phyloP scores from a whole-genome alignment of 2,113 vertebrate species.

The Plectropomus leopardus region DNA sequence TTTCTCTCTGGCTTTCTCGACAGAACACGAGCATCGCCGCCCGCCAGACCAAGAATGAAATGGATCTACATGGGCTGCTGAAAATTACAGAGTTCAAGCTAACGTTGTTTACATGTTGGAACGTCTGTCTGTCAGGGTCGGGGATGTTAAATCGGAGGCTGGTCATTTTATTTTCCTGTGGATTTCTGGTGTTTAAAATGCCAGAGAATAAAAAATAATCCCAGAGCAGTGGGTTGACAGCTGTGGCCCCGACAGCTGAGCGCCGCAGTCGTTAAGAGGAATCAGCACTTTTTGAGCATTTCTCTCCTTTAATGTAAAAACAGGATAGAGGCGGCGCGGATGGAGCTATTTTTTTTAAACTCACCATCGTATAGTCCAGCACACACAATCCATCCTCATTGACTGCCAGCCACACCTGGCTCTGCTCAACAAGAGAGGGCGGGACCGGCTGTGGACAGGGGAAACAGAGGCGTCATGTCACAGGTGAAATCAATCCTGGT shows the following conservation, averaged over 20 bases:
- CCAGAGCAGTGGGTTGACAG: slow-evolving; percentile 59
- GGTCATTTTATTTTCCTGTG: slow-evolving; percentile 62
- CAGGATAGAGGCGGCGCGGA: background rate
- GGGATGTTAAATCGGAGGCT: slow-evolving; percentile 44
- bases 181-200: slow-evolving; percentile 59
- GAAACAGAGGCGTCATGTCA: slow-evolving; percentile 19
- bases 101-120: slow-evolving; percentile 65
- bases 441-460: slow-evolving; percentile 84
- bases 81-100: slow-evolving; percentile 75
- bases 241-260: slow-evolving; percentile 20
- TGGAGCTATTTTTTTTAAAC: slow-evolving; percentile 28
- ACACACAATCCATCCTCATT: slow-evolving; percentile 91
- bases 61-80: slow-evolving; percentile 36
- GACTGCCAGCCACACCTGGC: slow-evolving; percentile 90
- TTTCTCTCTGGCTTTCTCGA: slow-evolving; percentile 17
- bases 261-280: slow-evolving; percentile 17
- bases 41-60: slow-evolving; percentile 59
- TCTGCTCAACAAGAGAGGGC: slow-evolving; percentile 84
- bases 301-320: background rate
- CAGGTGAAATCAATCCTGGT: background rate
- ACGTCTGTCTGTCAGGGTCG: slow-evolving; percentile 48
- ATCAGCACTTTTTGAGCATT: slow-evolving; percentile 12
- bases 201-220: slow-evolving; percentile 60
- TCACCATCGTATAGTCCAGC: slow-evolving; percentile 90
- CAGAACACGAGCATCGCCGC: slow-evolving; percentile 16